Evolutionary conservation across 2,113 vertebrate species (phyloP), one percentile per base, ranked within the genome.

Genomic region (Donacobius atricapilla): DNA sequence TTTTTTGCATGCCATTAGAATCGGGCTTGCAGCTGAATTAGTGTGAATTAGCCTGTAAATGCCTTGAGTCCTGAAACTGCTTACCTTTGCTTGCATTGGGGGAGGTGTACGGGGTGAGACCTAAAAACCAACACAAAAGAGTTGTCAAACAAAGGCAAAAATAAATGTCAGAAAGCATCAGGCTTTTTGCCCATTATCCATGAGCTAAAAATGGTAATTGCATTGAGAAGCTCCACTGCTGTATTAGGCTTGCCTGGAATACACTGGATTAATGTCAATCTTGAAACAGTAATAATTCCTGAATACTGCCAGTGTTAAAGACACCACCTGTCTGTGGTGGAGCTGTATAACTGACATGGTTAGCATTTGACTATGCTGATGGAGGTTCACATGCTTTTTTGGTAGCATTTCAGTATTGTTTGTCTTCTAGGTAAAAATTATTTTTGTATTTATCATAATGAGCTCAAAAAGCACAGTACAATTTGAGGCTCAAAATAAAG

Each of bases 61-160:
- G 30, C 21, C 33, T 13, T 19, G 33, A 79, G 63, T 23, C 72
- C 58, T 65, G 51, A 17, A 76, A 69, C 15, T 1, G 3, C 97
- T 98, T 97, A 98, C 98, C 98, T 98, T 98, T 75, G 97, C 98
- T 96, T 98, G 98, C 58, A 98, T 97, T 16, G 98, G 98, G 45
- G 98, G 98, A 69, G 98, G 98, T n/a, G 98, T 98, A 87, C 98
- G 98, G 5, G 98, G 98, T 15, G 98, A 98, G 96, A 98, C 98
- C 98, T 98, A 58, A 64, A 96, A 97, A 83, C 6, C 96, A 94
- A 94, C 28, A 60, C n/a, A 77, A 57, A 39, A 50, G 37, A 39
- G 16, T 39, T 37, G 44, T 92, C 48, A 94, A 79, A 30, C 0
- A 2, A 45, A 40, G 44, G 60, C 50, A 69, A 31, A 7, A 33